Evolutionary conservation across 2,797 vertebrate genomes (phyloP).

Genomic region (Tadarida brasiliensis): DNA sequence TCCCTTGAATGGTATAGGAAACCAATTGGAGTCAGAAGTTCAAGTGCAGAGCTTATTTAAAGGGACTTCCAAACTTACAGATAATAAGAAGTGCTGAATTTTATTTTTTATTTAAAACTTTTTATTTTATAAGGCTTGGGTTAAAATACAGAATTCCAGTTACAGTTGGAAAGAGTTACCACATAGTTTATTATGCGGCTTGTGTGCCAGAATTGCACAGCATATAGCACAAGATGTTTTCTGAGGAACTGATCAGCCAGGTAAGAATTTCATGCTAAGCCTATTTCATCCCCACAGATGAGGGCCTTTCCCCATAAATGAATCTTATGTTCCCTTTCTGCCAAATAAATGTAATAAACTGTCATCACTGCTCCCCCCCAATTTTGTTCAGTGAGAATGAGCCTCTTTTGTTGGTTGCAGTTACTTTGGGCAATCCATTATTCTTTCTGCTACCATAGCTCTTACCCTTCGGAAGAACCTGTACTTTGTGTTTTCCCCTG

Average conservation of each 20-base stretch:
- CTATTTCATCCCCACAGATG: not conserved
- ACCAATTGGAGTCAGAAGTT: constrained; percentile 37
- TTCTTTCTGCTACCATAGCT: not conserved
- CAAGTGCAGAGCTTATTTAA: not conserved
- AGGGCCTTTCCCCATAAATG: not conserved
- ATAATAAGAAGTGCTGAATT: constrained; percentile 62
- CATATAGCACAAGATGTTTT: not conserved
- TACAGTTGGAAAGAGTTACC: constrained; percentile 35
- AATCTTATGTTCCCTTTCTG: constrained; percentile 5
- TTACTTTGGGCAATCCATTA: not conserved
- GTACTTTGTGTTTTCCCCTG: not conserved
- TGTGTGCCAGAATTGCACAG: not conserved
- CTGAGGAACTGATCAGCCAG: constrained; percentile 8
- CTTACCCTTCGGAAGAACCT: not conserved
- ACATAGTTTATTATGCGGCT: not conserved
- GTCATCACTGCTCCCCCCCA: not conserved
- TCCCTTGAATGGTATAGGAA: not conserved
- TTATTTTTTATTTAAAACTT: constrained; percentile 54
- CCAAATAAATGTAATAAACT: not conserved
- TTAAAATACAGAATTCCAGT: constrained; percentile 61
- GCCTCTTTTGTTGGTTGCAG: not conserved
- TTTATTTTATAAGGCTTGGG: constrained; percentile 43
- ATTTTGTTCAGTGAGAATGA: not conserved
- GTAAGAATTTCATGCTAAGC: constrained; percentile 28
- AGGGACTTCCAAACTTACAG: constrained; percentile 49